These are phyloP conservation scores for Pasiphila rectangulata DNA, from an alignment of 2,888 invertebrate genomes.

Conservation along the genomic window DNA sequence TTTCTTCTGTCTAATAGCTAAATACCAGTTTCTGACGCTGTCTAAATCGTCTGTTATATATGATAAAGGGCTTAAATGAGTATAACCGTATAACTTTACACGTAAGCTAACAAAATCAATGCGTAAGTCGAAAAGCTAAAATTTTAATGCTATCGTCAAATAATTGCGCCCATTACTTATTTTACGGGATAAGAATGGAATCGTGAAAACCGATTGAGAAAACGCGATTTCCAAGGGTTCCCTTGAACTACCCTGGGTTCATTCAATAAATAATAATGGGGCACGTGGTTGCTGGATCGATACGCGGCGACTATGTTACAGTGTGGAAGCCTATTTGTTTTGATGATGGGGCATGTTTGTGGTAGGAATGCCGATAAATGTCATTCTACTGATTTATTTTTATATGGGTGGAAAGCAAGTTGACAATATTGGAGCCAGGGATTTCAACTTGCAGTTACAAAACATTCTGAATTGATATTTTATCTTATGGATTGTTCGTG, in stretches of 20 bases:
- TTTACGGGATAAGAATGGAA: neutral
- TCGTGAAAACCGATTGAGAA: neutral
- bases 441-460: too few relatives aligned
- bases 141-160: neutral
- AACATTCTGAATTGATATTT: too few relatives aligned
- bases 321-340: conserved; percentile 32
- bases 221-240: neutral
- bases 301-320: conserved; percentile 24
- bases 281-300: conserved; percentile 36
- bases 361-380: neutral
- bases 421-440: too few relatives aligned
- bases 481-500: too few relatives aligned
- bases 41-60: too few relatives aligned
- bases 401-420: too few relatives aligned
- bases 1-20: too few relatives aligned
- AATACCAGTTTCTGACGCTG: too few relatives aligned
- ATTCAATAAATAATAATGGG: conserved; percentile 39
- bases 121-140: too few relatives aligned
- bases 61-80: too few relatives aligned
- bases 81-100: too few relatives aligned
- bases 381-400: neutral
- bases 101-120: too few relatives aligned
- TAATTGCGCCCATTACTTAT: neutral
- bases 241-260: conserved; percentile 15
- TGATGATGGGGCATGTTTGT: conserved; percentile 22